Evolutionary conservation across 1,140 invertebrate genomes (phyloP).

Genomic region (Cotesia typhae): DNA sequence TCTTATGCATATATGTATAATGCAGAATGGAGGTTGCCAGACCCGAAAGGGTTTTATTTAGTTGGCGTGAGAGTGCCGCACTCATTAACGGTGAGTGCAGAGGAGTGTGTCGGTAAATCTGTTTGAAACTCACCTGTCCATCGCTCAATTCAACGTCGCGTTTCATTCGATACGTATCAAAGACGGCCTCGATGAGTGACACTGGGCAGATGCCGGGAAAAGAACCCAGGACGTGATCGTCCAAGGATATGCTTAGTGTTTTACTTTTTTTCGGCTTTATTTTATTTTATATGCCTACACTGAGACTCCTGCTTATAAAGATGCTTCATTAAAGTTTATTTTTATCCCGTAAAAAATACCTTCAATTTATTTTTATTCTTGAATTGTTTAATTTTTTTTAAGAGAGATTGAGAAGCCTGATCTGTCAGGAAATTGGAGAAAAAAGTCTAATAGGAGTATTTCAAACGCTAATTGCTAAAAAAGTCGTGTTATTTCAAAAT

Average conservation of each 20-base stretch:
- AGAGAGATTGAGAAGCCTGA: too few species aligned
- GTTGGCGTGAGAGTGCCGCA: slow-evolving; percentile 17
- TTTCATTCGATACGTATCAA: slow-evolving; percentile 32
- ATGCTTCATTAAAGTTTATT: not conserved
- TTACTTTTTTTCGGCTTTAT: not conserved
- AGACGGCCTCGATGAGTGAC: slow-evolving; percentile 32
- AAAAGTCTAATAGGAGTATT: too few species aligned
- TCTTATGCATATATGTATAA: too few species aligned
- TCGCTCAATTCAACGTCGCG: slow-evolving; percentile 24
- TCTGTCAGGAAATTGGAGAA: too few species aligned
- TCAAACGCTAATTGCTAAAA: too few species aligned
- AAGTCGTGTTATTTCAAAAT: too few species aligned
- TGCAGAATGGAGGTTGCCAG: not conserved
- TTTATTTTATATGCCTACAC: not conserved
- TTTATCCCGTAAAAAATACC: not conserved
- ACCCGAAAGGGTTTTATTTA: not conserved
- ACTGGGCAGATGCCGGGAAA: slow-evolving; percentile 20
- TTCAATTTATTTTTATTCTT: not conserved
- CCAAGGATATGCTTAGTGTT: slow-evolving; percentile 7
- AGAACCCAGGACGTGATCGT: not conserved
- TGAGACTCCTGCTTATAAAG: not conserved
- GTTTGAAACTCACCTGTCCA: slow-evolving; percentile 36
- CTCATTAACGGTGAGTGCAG: slow-evolving; percentile 26
- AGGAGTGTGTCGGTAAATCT: slow-evolving; percentile 34
- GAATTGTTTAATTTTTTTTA: too few species aligned